Percentiles rank a stretch among this genome's conserved stretches.
phyloP scores from a whole-genome alignment of 64 coral and sea anemone species.

The Platygyra sinensis region DNA sequence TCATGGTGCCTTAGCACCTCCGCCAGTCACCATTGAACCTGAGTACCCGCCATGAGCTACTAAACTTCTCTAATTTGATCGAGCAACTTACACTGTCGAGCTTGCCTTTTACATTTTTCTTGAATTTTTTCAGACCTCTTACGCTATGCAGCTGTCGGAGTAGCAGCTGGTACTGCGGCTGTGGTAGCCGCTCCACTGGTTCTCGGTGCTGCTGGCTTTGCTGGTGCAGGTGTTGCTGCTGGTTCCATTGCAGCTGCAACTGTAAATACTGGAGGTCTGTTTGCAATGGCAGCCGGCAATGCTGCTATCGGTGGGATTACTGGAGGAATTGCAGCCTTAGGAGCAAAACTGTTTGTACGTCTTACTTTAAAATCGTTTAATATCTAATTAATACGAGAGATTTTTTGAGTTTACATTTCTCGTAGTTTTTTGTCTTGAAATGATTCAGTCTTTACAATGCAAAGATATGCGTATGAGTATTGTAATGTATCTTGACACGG shows the following conservation, averaged over 20 bases:
- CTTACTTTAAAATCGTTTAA: background rate
- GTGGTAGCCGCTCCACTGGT: slow-evolving; percentile 7
- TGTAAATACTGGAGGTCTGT: slow-evolving; percentile 21
- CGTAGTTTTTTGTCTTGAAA: too few relatives aligned
- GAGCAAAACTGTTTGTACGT: background rate
- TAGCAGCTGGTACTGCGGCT: slow-evolving; percentile 15
- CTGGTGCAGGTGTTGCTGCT: slow-evolving; percentile 40
- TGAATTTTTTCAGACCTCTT: too few relatives aligned
- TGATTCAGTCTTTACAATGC: too few relatives aligned
- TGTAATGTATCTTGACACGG: too few relatives aligned
- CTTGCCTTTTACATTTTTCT: too few relatives aligned
- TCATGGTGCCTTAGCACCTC: too few relatives aligned
- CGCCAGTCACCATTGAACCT: too few relatives aligned
- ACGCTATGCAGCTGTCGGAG: background rate
- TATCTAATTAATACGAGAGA: background rate
- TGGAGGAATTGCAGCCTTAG: background rate
- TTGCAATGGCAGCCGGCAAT: background rate
- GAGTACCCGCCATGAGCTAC: too few relatives aligned
- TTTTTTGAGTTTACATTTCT: background rate
- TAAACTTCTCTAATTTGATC: too few relatives aligned
- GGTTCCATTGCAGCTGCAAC: slow-evolving; percentile 46
- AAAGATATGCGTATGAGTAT: too few relatives aligned
- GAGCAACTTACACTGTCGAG: too few relatives aligned
- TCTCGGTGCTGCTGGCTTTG: slow-evolving; percentile 39
- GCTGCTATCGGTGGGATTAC: background rate